Percentiles rank a stretch among this genome's conserved stretches.
Evolutionary conservation across 2,113 vertebrate species (phyloP).

Genomic region (Thamnaconus septentrionalis): DNA sequence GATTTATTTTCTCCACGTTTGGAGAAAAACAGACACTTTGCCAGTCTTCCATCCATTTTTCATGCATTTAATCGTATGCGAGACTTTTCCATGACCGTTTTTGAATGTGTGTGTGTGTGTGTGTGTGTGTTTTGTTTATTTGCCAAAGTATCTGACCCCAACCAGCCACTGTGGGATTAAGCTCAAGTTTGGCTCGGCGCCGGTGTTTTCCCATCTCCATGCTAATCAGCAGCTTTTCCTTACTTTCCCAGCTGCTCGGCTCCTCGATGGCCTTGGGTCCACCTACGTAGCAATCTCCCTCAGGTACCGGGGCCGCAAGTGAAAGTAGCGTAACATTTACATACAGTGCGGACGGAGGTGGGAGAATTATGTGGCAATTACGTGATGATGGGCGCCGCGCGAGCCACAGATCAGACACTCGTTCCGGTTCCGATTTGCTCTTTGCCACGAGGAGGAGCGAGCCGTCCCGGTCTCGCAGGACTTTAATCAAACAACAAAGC

Average conservation of each 20-base stretch:
- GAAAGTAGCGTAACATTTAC: constrained; percentile 52
- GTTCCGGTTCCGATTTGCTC: constrained; percentile 28
- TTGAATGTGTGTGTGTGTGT: background rate
- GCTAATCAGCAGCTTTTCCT: constrained; percentile 54
- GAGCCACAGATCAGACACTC: constrained; percentile 46
- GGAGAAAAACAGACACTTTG: no score
- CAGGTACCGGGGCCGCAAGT: constrained; percentile 40
- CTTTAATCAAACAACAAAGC: constrained; percentile 43
- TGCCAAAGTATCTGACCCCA: constrained; percentile 32
- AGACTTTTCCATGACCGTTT: constrained; percentile 6
- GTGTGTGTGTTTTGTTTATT: constrained; percentile 5
- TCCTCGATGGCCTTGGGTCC: constrained; percentile 46
- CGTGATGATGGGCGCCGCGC: constrained; percentile 19
- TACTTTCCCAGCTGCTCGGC: constrained; percentile 30
- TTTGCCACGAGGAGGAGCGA: constrained; percentile 14
- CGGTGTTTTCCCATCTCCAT: constrained; percentile 38
- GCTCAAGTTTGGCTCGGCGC: constrained; percentile 27
- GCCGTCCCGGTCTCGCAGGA: constrained; percentile 52
- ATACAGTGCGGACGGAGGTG: constrained; percentile 35
- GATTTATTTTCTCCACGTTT: no score
- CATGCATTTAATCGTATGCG: constrained; percentile 15
- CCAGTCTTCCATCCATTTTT: constrained; percentile 11
- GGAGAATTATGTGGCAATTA: constrained; percentile 59
- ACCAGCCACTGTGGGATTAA: constrained; percentile 39
- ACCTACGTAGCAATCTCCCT: constrained; percentile 49